Evolutionary conservation across 2,113 vertebrate species (phyloP), one percentile per base, ranked within the genome.

Genomic region (Pristiophorus japonicus): DNA sequence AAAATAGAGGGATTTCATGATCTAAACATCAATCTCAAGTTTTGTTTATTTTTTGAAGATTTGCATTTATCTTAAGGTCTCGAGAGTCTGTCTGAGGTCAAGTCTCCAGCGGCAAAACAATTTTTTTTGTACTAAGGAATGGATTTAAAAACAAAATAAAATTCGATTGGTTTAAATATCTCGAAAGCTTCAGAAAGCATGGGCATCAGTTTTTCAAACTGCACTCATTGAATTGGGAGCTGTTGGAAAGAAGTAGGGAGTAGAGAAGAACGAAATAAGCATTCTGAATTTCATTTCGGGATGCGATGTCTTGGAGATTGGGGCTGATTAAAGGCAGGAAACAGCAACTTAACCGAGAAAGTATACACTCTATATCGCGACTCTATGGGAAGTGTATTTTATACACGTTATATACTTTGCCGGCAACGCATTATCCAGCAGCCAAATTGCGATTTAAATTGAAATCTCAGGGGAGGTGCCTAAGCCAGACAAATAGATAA

Each of bases 401-500:
- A 8, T 87, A 27, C n/a, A n/a, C n/a, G n/a, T n/a, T n/a, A n/a
- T n/a, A n/a, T n/a, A n/a, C n/a, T 87, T 51, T 4, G 47, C 88
- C 7, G 34, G 88, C 4, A 16, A n/a, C 59, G 34, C 88, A 63
- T 91, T 38, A 63, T 22, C 88, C 24, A 63, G 34, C 88, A 22
- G 55, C 6, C 59, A 63, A 90, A 63, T 91, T 91, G 59, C 16
- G 59, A 63, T 91, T 63, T 63, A 91, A 91, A 91, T 91, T 62
- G 88, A 91, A 91, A 63, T 91, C 59, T 91, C 88, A 16, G 34
- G 88, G 88, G 88, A 63, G 51, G 55, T 88, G 55, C 59, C 51
- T 18, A 55, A n/a, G 30, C 27, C 14, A 59, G 88, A 91, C 55
- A 91, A 63, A 91, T 55, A 55, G 85, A 63, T 16, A 91, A 91